Percentiles rank a stretch among this genome's conserved stretches.
These are phyloP conservation scores for Poecile atricapillus DNA, from an alignment of 2,113 vertebrate species.

Conservation along the genomic window DNA sequence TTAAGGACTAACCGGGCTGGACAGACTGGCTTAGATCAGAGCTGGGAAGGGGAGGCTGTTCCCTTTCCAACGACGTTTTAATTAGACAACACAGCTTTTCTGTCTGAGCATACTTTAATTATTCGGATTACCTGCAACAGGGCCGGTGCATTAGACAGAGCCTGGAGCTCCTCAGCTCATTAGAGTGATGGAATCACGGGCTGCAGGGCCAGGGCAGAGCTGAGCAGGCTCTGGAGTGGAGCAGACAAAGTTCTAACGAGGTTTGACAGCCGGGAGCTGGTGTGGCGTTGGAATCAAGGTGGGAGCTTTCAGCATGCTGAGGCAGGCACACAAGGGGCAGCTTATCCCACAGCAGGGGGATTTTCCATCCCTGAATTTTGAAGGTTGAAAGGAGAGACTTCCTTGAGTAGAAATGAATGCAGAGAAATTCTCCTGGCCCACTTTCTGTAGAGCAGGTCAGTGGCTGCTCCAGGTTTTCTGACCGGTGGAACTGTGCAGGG, in stretches of 20 bases:
- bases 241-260: background rate
- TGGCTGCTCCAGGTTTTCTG: background rate
- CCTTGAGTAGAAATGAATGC: rapidly evolving
- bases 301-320: background rate
- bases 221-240: background rate
- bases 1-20: background rate
- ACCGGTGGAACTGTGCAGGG: background rate
- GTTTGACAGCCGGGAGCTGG: rapidly evolving
- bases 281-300: rapidly evolving
- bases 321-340: rapidly evolving
- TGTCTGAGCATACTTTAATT: slow-evolving; percentile 2
- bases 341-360: background rate
- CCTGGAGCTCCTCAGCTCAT: slow-evolving; percentile 3
- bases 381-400: background rate
- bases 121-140: background rate
- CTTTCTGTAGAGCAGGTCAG: background rate
- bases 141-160: background rate
- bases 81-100: background rate
- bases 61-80: background rate
- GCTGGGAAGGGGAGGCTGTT: slow-evolving; percentile 11
- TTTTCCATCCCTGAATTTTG: background rate
- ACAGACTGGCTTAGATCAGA: slow-evolving; percentile 53
- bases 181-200: background rate
- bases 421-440: background rate
- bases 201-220: background rate